Conservation (phyloP, 2,113 vertebrate genomes). For the Nymphicus hollandicus region DNA sequence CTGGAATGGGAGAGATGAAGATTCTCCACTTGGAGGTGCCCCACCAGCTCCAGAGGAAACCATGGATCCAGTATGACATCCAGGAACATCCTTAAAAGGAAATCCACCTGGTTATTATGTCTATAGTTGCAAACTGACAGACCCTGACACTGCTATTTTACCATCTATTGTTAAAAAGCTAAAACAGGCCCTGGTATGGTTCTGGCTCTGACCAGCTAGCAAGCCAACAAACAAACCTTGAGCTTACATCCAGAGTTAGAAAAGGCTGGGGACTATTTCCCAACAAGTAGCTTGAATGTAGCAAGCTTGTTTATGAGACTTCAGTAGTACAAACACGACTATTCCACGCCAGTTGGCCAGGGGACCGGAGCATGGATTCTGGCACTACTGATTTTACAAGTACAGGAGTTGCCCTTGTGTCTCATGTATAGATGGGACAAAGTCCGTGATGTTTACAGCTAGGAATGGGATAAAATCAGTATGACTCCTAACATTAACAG, state of each 20-base stretch:
- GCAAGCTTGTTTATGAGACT: neutral
- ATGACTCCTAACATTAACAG: neutral
- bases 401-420: neutral
- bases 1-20: neutral
- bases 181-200: neutral
- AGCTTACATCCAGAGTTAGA: neutral
- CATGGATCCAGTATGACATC: neutral
- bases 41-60: neutral
- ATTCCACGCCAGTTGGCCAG: neutral
- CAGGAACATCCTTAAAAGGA: neutral
- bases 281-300: neutral
- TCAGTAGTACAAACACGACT: neutral
- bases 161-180: neutral
- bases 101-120: neutral
- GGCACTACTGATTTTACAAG: neutral
- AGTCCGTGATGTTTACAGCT: neutral
- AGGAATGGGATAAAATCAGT: neutral
- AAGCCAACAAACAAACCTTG: neutral
- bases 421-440: neutral
- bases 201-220: neutral
- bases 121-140: rapidly evolving
- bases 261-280: neutral
- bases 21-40: neutral
- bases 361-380: neutral
- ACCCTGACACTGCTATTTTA: neutral